phyloP scores from a whole-genome alignment of 92 coral and sea anemone species.

The Anthopleura xanthogrammica region DNA sequence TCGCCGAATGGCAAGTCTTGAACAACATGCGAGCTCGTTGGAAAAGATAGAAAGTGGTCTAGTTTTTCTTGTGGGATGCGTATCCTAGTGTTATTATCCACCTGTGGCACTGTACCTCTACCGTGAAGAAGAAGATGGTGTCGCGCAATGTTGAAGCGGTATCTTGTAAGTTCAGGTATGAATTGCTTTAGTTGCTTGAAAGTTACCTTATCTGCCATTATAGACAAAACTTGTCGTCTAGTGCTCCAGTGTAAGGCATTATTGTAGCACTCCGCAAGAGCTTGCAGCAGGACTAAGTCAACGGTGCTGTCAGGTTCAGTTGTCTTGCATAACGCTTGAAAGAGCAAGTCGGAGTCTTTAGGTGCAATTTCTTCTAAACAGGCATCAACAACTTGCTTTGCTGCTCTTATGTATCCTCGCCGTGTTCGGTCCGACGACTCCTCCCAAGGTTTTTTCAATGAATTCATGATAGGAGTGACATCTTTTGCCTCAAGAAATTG shows the following conservation, averaged over 20 bases:
- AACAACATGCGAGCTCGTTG: no score
- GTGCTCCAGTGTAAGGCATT: constrained; percentile 20
- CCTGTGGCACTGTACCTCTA: no score
- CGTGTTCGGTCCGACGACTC: constrained; percentile 15
- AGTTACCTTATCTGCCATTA: constrained; percentile 12
- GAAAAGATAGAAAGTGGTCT: no score
- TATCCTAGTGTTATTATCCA: no score
- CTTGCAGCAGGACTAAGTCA: not conserved
- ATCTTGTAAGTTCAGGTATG: no score
- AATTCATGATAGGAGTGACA: constrained; percentile 14
- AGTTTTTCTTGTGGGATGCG: no score
- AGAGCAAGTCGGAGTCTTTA: constrained; percentile 12
- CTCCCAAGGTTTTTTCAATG: constrained; percentile 11
- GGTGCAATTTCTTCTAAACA: constrained; percentile 24
- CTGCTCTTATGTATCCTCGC: constrained; percentile 12
- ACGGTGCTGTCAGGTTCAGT: constrained; percentile 1
- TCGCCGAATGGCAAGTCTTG: no score
- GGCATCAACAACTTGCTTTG: constrained; percentile 11
- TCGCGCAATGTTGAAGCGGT: no score
- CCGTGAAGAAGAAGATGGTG: no score
- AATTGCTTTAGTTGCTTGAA: not conserved
- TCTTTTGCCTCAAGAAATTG: constrained; percentile 1
- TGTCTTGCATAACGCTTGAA: constrained; percentile 3
- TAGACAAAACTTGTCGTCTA: constrained; percentile 13
- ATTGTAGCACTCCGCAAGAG: constrained; percentile 21